phyloP scores from a whole-genome alignment of 2,888 invertebrate species.

The Cheilosia pagana region DNA sequence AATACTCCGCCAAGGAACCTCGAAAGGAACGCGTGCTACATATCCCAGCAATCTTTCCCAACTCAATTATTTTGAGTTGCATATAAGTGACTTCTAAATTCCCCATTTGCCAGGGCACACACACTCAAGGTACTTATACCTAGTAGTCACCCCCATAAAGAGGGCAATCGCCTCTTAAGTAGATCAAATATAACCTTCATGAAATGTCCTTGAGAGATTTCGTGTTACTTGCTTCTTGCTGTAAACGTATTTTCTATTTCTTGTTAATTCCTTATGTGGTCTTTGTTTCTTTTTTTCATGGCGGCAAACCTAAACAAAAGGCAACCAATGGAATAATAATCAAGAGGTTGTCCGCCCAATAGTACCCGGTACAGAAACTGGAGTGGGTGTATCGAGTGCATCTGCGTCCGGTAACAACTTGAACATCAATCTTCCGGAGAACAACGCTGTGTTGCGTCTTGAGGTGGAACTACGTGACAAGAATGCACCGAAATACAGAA shows the following conservation, averaged over 20 bases:
- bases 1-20: conserved; percentile 13
- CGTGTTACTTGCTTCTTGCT: not conserved
- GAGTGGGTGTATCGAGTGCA: conserved; percentile 75
- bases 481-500: conserved; percentile 83
- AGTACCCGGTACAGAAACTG: conserved; percentile 31
- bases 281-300: conserved; percentile 38
- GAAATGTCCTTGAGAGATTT: conserved; percentile 33
- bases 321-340: conserved; percentile 65
- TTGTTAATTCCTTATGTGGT: conserved; percentile 1
- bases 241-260: not conserved
- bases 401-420: conserved; percentile 80
- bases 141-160: not conserved
- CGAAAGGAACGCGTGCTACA: not conserved
- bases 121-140: conserved; percentile 1
- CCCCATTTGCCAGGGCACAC: conserved; percentile 7
- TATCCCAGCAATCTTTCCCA: not conserved
- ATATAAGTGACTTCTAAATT: conserved; percentile 44
- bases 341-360: conserved; percentile 51
- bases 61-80: conserved; percentile 26
- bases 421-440: conserved; percentile 84
- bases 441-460: conserved; percentile 83
- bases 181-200: conserved; percentile 17
- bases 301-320: conserved; percentile 45
- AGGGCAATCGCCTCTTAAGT: conserved; percentile 5
- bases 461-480: conserved; percentile 84